phyloP scores from a whole-genome alignment of 2,797 vertebrate genomes.

The Rhincodon typus region DNA sequence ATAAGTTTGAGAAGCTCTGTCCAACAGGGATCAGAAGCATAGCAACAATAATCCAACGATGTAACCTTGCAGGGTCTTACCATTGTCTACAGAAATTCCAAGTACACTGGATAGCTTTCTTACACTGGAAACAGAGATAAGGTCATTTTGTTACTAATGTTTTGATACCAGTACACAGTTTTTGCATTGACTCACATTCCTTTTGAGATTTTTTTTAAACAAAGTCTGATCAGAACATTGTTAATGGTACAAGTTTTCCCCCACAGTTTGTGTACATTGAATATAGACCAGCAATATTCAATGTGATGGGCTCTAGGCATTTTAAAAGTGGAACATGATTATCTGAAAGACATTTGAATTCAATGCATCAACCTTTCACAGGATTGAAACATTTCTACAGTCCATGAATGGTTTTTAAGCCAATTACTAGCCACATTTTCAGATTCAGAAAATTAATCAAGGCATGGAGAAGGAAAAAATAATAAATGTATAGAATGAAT shows the following conservation, averaged over 20 bases:
- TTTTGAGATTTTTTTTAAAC: background rate
- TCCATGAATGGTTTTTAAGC: background rate
- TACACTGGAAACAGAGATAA: slow-evolving; percentile 98
- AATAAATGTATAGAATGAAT: background rate
- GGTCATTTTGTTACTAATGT: slow-evolving; percentile 75
- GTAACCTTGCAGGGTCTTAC: slow-evolving; percentile 84
- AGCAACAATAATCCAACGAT: slow-evolving; percentile 56
- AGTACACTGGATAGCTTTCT: slow-evolving; percentile 99
- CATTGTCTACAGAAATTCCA: slow-evolving; percentile 99
- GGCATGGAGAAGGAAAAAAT: background rate
- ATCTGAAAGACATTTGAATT: background rate
- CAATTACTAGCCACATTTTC: background rate
- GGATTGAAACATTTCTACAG: background rate
- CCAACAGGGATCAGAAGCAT: background rate
- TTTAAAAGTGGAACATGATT: background rate
- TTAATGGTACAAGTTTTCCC: no score
- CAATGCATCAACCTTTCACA: background rate
- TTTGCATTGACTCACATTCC: slow-evolving; percentile 52
- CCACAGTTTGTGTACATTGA: background rate
- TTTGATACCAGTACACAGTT: slow-evolving; percentile 55
- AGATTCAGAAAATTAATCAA: background rate
- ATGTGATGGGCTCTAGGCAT: background rate
- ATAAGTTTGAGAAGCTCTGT: background rate
- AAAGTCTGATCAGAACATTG: background rate
- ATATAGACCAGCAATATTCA: background rate